These are phyloP conservation scores for Galbula dea DNA, from an alignment of 2,113 vertebrate genomes.

Conservation along the genomic window DNA sequence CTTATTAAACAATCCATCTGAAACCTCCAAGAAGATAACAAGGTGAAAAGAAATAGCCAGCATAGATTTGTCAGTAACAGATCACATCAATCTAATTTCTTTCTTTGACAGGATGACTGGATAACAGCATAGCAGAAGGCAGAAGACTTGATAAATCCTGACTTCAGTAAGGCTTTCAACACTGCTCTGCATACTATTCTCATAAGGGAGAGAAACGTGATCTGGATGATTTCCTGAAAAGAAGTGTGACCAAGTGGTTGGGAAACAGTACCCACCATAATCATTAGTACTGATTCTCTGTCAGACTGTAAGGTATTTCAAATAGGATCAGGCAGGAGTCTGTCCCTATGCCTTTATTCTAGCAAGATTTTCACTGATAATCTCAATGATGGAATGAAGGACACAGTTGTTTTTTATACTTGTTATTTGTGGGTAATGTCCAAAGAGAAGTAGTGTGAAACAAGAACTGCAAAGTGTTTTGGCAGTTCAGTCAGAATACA, in stretches of 20 bases:
- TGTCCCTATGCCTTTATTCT: neutral
- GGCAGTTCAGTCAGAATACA: neutral
- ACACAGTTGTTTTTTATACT: neutral
- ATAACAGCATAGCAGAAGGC: neutral
- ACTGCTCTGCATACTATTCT: neutral
- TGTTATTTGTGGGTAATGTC: neutral
- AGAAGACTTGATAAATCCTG: conserved; percentile 24
- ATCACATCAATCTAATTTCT: conserved; percentile 33
- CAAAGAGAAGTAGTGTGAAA: neutral
- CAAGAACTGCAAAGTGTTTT: neutral
- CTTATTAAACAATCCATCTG: conserved; percentile 19
- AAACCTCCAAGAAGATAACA: conserved; percentile 5
- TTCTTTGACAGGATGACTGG: conserved; percentile 17
- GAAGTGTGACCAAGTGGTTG: neutral
- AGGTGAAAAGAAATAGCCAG: conserved; percentile 19
- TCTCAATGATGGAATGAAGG: neutral
- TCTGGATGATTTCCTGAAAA: conserved; percentile 5
- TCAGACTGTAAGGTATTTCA: neutral
- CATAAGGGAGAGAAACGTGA: neutral
- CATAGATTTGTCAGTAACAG: conserved; percentile 10
- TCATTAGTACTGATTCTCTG: neutral
- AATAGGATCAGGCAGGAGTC: neutral
- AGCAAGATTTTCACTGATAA: neutral
- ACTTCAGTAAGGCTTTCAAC: conserved; percentile 6
- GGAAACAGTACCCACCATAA: neutral